Evolutionary conservation across 2,888 invertebrate species (phyloP), one percentile per base, ranked within the genome.

Genomic region (Hydrotaea diabolus): DNA sequence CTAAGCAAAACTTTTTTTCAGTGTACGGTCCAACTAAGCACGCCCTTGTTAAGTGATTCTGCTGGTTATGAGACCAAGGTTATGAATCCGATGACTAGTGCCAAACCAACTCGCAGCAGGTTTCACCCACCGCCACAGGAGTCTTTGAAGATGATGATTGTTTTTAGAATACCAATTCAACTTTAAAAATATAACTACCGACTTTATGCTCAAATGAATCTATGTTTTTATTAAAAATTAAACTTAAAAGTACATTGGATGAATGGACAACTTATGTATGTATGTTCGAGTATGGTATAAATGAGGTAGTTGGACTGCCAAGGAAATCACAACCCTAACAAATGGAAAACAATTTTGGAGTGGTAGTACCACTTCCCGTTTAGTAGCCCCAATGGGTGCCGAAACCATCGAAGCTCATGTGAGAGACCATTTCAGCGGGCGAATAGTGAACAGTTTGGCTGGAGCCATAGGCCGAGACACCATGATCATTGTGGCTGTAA

Each of bases 311-410:
- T 64, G 19, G 26, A 59, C 66, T 59, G 19, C 13, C 3, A 31
- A 7, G 4, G 8, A 15, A 71, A 23, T 53, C n/a, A 66, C 23
- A 62, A 62, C 23, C 43, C 3, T 49, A 77, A n/a, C 46, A n/a
- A 69, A 46, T 69, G 69, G 46, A 66, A n/a, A 82, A 77, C 43
- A 82, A 62, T 43, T 59, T 19, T 71, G 36, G 39, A 11, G 19
- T 11, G 46, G 66, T 36, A 7, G 46, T 2, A 43, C 4, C 66
- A 46, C 5, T 17, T 36, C n/a, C 26, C 17, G 4, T 49, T 94
- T 94, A 95, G 94, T 94, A 95, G 88, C 93, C 94, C 92, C 95
- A 95, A 87, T 94, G 93, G 86, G 94, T 93, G 87, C 94, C 94
- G 80, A 94, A 93, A 83, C 95, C 95, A 87, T 93, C 93, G 93